Conservation (phyloP, 2,888 invertebrate species). For the Coronaproctus castanopsis region DNA sequence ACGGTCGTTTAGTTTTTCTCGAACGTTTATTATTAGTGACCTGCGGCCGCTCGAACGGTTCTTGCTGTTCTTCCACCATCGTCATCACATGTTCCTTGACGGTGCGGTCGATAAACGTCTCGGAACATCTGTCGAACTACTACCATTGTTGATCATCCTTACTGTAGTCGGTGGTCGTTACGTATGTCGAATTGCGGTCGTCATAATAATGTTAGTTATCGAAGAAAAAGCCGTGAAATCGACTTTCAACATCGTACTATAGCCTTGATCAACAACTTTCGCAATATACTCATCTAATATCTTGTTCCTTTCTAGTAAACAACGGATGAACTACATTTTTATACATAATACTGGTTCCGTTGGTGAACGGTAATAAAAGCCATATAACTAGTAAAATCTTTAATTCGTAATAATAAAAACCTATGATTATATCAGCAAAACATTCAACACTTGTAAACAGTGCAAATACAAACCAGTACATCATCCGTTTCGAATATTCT, state of each 20-base stretch:
- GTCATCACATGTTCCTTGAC: too few relatives aligned
- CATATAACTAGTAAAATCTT: constrained; percentile 90
- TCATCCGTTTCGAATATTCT: constrained; percentile 99
- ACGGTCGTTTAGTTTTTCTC: too few relatives aligned
- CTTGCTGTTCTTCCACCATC: too few relatives aligned
- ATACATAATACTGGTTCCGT: constrained; percentile 87
- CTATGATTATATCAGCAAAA: constrained; percentile 83
- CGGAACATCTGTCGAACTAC: too few relatives aligned
- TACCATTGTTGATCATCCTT: too few relatives aligned
- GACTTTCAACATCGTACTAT: constrained; percentile 70
- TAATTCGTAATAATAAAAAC: constrained; percentile 86
- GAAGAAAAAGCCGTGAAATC: constrained; percentile 80
- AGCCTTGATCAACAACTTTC: constrained; percentile 81
- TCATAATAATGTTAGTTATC: constrained; percentile 72
- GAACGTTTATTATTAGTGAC: too few relatives aligned
- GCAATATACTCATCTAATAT: constrained; percentile 79
- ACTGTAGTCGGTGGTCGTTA: too few relatives aligned
- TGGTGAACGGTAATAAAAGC: constrained; percentile 88
- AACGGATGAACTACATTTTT: constrained; percentile 91
- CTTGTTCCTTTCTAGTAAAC: constrained; percentile 74
- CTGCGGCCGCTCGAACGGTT: too few relatives aligned
- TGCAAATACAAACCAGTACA: constrained; percentile 99
- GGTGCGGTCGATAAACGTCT: too few relatives aligned
- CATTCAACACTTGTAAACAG: constrained; percentile 87
- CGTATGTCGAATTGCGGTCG: constrained; percentile 80